Evolutionary conservation across 2,797 vertebrate species (phyloP).

Genomic region (Clarias laeviceps): DNA sequence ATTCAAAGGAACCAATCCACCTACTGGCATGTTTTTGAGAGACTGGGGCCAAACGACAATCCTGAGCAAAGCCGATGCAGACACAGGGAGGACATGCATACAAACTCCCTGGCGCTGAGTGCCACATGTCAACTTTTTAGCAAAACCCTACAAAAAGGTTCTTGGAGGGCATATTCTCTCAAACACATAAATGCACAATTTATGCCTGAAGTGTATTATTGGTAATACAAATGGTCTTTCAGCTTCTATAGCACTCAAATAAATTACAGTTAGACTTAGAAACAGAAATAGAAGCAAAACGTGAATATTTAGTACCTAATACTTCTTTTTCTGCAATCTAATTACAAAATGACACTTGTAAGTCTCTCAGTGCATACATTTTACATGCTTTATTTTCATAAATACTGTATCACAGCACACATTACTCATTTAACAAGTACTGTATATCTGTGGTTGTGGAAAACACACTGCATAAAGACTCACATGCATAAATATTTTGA

Average conservation of each 20-base stretch:
- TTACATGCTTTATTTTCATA: conserved; percentile 52
- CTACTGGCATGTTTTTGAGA: not conserved
- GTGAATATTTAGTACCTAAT: conserved; percentile 49
- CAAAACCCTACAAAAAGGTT: not conserved
- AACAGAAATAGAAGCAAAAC: conserved; percentile 32
- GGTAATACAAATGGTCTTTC: not conserved
- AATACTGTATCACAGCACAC: conserved; percentile 49
- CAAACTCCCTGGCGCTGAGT: not conserved
- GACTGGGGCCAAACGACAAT: not conserved
- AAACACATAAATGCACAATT: not conserved
- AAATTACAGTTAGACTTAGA: too few species aligned
- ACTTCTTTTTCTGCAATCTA: conserved; percentile 48
- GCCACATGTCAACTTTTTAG: not conserved
- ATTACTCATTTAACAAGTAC: conserved; percentile 30
- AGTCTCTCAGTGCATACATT: conserved; percentile 40
- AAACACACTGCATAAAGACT: not conserved
- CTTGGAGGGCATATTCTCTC: not conserved
- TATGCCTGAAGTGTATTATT: not conserved
- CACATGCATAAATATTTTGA: not conserved
- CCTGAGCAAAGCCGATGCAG: not conserved
- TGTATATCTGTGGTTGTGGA: not conserved
- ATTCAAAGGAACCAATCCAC: not conserved
- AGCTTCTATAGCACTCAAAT: not conserved
- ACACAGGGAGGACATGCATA: not conserved
- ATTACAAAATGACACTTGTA: conserved; percentile 53